A percentile compares a stretch with the other conserved stretches of the same genome.
Conservation (phyloP, 2,797 vertebrate genomes). For the Hyperoplus lanceolatus region DNA sequence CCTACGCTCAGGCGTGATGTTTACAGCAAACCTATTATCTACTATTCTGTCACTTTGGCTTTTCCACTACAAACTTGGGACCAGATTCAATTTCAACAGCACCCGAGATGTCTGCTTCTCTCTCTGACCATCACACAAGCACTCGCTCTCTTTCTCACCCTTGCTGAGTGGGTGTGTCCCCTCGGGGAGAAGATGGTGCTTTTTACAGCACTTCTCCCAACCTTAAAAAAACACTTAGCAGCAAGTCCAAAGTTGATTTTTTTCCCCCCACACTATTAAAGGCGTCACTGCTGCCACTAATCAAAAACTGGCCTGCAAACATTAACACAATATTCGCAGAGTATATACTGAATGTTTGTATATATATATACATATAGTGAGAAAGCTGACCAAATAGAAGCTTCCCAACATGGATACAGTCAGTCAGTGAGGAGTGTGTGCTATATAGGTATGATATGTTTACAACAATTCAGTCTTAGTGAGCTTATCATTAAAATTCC, state of each 20-base stretch:
- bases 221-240: conserved; percentile 83
- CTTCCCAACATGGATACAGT: conserved; percentile 57
- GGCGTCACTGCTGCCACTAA: conserved; percentile 63
- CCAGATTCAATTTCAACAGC: conserved; percentile 86
- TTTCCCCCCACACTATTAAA: conserved; percentile 60
- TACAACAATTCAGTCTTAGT: conserved; percentile 66
- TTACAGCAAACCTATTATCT: conserved; percentile 89
- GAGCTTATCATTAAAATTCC: conserved; percentile 78
- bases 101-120: conserved; percentile 80
- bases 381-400: conserved; percentile 66
- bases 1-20: conserved; percentile 86
- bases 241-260: conserved; percentile 71
- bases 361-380: conserved; percentile 33
- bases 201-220: conserved; percentile 83
- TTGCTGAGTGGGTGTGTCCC: conserved; percentile 76
- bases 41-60: conserved; percentile 88
- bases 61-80: conserved; percentile 85
- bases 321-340: conserved; percentile 69
- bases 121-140: conserved; percentile 72
- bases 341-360: conserved; percentile 48
- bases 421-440: conserved; percentile 28
- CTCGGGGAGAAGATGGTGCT: conserved; percentile 71
- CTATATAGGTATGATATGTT: conserved; percentile 50
- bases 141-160: conserved; percentile 57
- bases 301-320: conserved; percentile 72